A percentile compares a stretch with the other conserved stretches of the same genome.
Conservation (phyloP, 1,140 invertebrate species). For the Lineus longissimus region DNA sequence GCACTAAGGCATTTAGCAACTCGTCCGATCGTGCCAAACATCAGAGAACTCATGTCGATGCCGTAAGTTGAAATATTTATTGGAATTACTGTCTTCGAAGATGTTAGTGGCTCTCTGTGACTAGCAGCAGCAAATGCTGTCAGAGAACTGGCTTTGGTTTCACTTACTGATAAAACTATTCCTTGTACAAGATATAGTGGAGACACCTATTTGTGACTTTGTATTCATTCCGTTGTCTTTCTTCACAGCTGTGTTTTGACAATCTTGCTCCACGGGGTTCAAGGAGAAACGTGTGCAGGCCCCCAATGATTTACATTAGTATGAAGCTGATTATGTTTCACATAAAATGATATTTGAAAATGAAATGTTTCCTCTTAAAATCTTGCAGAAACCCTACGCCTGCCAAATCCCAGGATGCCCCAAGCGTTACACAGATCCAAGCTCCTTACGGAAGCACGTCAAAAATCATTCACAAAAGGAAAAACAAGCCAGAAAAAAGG, state of each 20-base stretch:
- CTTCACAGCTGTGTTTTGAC: too few relatives aligned
- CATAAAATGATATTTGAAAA: background rate
- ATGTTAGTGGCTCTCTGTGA: background rate
- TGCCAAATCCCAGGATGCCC: conserved; percentile 94
- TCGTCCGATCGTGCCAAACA: conserved; percentile 95
- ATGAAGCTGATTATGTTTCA: too few relatives aligned
- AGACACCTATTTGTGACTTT: too few relatives aligned
- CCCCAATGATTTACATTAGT: too few relatives aligned
- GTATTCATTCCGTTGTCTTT: too few relatives aligned
- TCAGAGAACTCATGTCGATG: conserved; percentile 92
- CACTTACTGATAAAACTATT: too few relatives aligned
- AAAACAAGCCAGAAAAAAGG: conserved; percentile 40
- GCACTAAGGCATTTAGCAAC: conserved; percentile 92
- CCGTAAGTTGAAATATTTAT: conserved; percentile 63
- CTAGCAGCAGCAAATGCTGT: too few relatives aligned
- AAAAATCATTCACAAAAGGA: conserved; percentile 61
- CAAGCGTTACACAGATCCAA: conserved; percentile 94
- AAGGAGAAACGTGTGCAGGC: too few relatives aligned
- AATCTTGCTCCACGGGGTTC: too few relatives aligned
- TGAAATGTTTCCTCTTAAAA: conserved; percentile 18
- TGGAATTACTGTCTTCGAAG: background rate
- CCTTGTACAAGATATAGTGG: too few relatives aligned
- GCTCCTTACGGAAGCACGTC: conserved; percentile 90
- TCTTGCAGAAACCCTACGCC: conserved; percentile 92
- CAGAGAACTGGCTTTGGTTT: too few relatives aligned